Conservation (phyloP, 1,140 invertebrate genomes). For the Drosophila fuyamai region DNA sequence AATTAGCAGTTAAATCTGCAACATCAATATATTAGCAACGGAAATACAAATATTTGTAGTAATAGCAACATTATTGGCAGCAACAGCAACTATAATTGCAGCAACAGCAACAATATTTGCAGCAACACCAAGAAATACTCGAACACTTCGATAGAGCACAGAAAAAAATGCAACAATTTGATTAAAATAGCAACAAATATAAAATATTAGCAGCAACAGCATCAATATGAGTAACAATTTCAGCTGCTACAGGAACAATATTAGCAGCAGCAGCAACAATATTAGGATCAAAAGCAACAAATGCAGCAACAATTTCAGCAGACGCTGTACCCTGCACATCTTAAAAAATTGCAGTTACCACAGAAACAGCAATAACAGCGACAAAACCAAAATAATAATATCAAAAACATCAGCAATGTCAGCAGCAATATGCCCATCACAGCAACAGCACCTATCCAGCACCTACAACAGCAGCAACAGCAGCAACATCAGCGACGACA, state of each 20-base stretch:
- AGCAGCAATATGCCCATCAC: not conserved
- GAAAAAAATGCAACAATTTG: too few relatives aligned
- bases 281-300: not conserved
- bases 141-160: too few relatives aligned
- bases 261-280: not conserved
- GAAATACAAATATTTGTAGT: not conserved
- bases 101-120: too few relatives aligned
- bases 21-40: too few relatives aligned
- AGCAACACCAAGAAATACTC: too few relatives aligned
- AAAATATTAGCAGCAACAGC: too few relatives aligned
- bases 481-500: not conserved
- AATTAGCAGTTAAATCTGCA: too few relatives aligned
- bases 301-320: not conserved
- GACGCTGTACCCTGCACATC: not conserved
- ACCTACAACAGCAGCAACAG: not conserved
- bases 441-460: not conserved
- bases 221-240: too few relatives aligned
- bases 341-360: not conserved
- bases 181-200: too few relatives aligned
- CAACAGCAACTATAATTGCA: not conserved
- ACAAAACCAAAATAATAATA: not conserved
- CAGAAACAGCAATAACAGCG: not conserved
- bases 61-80: not conserved
- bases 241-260: too few relatives aligned
- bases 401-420: not conserved